phyloP scores from a whole-genome alignment of 1,140 invertebrate species.

The Ridgeia piscesae region DNA sequence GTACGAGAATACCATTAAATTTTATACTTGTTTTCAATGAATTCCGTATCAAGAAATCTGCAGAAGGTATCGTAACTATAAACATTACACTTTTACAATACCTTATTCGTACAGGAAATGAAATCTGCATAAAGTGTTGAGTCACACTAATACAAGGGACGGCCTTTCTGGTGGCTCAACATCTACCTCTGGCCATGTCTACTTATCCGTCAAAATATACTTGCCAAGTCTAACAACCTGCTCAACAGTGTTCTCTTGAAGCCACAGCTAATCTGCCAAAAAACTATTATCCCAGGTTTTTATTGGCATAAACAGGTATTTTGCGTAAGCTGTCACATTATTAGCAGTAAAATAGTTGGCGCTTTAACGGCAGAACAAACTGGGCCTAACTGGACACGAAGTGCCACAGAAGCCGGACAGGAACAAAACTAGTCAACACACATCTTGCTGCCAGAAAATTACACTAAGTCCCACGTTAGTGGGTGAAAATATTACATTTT shows the following conservation, averaged over 20 bases:
- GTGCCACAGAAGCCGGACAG: not conserved
- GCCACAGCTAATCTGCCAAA: not conserved
- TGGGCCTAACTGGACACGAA: not conserved
- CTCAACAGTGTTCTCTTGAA: not conserved
- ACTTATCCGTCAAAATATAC: not conserved
- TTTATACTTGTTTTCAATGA: no score
- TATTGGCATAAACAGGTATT: not conserved
- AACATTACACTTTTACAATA: no score
- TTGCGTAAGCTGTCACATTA: not conserved
- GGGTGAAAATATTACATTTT: not conserved
- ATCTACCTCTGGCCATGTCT: not conserved
- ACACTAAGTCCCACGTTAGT: not conserved
- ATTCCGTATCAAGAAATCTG: no score
- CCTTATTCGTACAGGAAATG: no score
- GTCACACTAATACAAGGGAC: no score
- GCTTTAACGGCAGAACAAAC: not conserved
- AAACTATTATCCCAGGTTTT: not conserved
- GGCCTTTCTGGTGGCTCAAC: no score
- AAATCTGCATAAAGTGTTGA: no score
- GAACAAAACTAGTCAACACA: not conserved
- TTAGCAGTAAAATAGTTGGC: not conserved
- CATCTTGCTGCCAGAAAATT: not conserved
- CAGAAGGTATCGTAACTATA: no score
- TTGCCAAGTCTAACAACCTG: not conserved
- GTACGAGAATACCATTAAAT: no score